Conservation (phyloP, 1,140 invertebrate species). For the Chrysoperla carnea region DNA sequence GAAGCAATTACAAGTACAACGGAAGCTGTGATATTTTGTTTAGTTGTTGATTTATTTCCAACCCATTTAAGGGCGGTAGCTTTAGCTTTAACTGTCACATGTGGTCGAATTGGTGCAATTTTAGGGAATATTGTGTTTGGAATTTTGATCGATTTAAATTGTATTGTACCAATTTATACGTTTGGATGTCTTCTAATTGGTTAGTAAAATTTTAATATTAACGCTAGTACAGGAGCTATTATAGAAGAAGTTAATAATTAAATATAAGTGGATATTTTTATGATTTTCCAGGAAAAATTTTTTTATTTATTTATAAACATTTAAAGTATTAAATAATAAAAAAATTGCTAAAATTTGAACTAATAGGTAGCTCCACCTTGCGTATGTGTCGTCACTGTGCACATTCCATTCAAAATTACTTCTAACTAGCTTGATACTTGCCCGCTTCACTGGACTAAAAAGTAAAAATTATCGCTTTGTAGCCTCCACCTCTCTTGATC, state of each 20-base stretch:
- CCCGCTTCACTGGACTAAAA: no score
- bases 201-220: conserved; percentile 19
- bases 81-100: conserved; percentile 32
- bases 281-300: not conserved
- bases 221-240: no score
- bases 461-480: no score
- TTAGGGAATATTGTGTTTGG: conserved; percentile 35
- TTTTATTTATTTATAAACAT: no score
- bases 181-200: conserved; percentile 31
- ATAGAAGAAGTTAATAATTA: conserved; percentile 8
- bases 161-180: conserved; percentile 31
- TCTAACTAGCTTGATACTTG: no score
- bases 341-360: no score
- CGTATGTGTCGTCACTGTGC: no score
- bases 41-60: conserved; percentile 35
- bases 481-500: no score
- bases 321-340: no score
- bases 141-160: conserved; percentile 30
- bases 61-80: conserved; percentile 26
- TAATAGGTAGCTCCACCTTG: no score
- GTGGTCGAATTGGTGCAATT: conserved; percentile 32
- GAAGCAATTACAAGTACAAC: conserved; percentile 35
- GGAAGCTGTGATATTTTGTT: conserved; percentile 34
- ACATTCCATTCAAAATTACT: no score
- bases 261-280: not conserved